Conservation (phyloP, 2,888 invertebrate species). For the Amorpha juglandis region DNA sequence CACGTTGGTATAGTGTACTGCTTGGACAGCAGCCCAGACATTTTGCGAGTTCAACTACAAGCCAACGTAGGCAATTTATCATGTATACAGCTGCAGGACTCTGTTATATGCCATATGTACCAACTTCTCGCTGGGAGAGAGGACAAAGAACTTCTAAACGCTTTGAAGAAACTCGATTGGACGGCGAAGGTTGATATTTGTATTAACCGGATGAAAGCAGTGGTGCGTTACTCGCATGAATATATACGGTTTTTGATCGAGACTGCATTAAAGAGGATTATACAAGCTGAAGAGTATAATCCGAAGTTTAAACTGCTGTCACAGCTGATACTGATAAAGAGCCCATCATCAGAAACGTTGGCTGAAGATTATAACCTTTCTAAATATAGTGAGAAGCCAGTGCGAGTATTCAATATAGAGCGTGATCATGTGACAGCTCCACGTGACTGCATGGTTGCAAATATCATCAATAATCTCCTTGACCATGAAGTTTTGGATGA, state of each 20-base stretch:
- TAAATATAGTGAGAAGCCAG: conserved; percentile 44
- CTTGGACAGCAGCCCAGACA: conserved; percentile 55
- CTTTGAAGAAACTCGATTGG: conserved; percentile 34
- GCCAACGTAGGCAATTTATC: conserved; percentile 45
- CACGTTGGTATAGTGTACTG: conserved; percentile 49
- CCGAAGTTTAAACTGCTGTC: conserved; percentile 47
- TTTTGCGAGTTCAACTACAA: conserved; percentile 44
- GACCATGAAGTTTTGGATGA: conserved; percentile 43
- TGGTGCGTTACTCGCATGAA: conserved; percentile 38
- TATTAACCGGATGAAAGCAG: conserved; percentile 33
- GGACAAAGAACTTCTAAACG: conserved; percentile 34
- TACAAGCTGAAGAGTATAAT: conserved; percentile 42
- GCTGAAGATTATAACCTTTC: conserved; percentile 49
- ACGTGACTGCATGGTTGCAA: conserved; percentile 45
- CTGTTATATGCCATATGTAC: conserved; percentile 44
- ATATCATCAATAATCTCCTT: conserved; percentile 47
- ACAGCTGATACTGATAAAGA: conserved; percentile 48
- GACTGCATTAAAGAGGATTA: conserved; percentile 43
- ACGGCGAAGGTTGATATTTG: conserved; percentile 40
- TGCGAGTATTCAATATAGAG: conserved; percentile 44
- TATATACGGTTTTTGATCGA: conserved; percentile 41
- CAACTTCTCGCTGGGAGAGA: conserved; percentile 39
- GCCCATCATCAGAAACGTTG: conserved; percentile 36
- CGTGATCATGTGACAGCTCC: conserved; percentile 44
- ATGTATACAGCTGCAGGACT: conserved; percentile 43